Conservation (phyloP, 2,888 invertebrate genomes). For the Synanthedon myopaeformis region DNA sequence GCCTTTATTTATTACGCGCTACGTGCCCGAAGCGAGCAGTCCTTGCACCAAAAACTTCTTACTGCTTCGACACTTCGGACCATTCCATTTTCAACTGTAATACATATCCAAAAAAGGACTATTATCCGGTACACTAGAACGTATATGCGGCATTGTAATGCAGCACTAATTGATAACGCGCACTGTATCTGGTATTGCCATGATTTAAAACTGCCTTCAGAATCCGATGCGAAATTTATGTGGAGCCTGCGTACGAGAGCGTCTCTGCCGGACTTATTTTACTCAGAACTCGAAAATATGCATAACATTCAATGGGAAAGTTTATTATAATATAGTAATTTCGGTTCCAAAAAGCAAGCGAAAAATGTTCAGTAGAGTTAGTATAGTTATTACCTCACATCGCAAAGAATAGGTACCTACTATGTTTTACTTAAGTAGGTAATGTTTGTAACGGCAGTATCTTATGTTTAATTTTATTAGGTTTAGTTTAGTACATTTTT, state of each 20-base stretch:
- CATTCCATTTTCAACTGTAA: constrained; percentile 18
- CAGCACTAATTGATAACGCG: constrained; percentile 57
- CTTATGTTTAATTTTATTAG: no score
- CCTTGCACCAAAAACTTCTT: constrained; percentile 20
- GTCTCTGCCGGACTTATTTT: constrained; percentile 21
- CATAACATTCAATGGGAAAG: no score
- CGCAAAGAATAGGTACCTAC: no score
- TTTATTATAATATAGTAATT: no score
- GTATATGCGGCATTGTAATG: constrained; percentile 19
- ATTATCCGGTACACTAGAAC: neutral
- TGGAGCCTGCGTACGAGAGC: constrained; percentile 18
- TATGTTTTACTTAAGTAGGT: no score
- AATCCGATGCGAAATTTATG: constrained; percentile 45
- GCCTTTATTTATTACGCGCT: constrained; percentile 59
- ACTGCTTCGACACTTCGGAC: constrained; percentile 11
- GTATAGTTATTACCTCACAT: no score
- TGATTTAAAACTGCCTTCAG: constrained; percentile 52
- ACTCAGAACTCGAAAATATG: no score
- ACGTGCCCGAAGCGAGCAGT: constrained; percentile 51
- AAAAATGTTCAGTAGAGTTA: no score
- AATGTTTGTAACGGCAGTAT: no score
- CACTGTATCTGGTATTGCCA: constrained; percentile 52
- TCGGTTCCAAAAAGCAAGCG: no score
- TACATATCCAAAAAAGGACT: neutral
- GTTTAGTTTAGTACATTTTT: no score